These are phyloP conservation scores for Operophtera brumata DNA, from an alignment of 2,888 invertebrate genomes.

Conservation along the genomic window DNA sequence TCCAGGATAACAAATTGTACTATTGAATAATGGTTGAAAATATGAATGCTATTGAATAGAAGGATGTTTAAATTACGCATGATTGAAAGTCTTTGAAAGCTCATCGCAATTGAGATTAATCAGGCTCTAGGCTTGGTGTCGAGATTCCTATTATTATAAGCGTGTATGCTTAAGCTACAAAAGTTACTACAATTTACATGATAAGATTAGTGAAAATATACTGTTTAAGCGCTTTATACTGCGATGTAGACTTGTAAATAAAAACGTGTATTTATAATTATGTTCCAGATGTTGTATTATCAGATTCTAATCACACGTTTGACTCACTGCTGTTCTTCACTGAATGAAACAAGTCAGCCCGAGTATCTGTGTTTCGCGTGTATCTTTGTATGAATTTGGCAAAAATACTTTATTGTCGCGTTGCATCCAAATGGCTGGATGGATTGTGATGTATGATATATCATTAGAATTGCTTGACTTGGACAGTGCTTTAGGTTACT, in stretches of 20 bases:
- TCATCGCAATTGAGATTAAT: slow-evolving; percentile 32
- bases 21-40: background rate
- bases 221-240: slow-evolving; percentile 24
- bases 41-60: background rate
- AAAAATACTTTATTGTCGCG: too few relatives aligned
- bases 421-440: too few relatives aligned
- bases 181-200: slow-evolving; percentile 49
- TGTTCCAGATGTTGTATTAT: slow-evolving; percentile 6
- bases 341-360: too few relatives aligned
- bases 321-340: background rate
- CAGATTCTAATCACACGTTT: background rate
- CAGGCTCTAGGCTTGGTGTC: slow-evolving; percentile 42
- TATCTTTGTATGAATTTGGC: too few relatives aligned
- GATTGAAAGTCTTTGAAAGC: slow-evolving; percentile 4
- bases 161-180: slow-evolving; percentile 44
- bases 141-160: slow-evolving; percentile 61
- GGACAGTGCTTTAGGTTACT: too few relatives aligned
- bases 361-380: too few relatives aligned
- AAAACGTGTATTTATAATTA: slow-evolving; percentile 12
- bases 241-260: slow-evolving; percentile 23
- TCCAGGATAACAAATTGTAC: background rate
- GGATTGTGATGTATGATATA: too few relatives aligned
- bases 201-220: slow-evolving; percentile 34
- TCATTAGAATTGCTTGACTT: too few relatives aligned
- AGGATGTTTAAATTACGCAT: background rate